Evolutionary conservation across 2,113 vertebrate species (phyloP), one percentile per base, ranked within the genome.

Genomic region (Eretmochelys imbricata): DNA sequence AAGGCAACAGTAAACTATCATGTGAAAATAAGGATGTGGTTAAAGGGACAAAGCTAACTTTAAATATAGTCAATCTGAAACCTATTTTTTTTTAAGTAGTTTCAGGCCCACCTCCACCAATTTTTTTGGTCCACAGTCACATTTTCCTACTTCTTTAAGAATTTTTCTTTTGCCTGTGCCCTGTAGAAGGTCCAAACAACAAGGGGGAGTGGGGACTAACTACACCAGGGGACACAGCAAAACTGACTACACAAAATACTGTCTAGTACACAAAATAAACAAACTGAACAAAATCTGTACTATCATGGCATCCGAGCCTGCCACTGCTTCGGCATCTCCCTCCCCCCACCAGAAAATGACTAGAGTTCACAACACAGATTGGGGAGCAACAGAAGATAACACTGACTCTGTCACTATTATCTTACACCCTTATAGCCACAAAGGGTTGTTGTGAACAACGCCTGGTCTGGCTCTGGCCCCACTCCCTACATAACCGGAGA

Each of bases 11-110:
- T 31, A 90, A 81, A 85, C 69, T 6, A 90, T 94, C 42, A 94
- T 87, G 48, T 94, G 46, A 92, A 87, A 94, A 93, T 96, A 89
- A 94, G 93, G 95, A 96, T 84, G 27, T 22, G 89, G 87, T 54
- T 91, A 80, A 84, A 72, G 46, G 51, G 91, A 79, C 0, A 0
- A 22, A 86, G 88, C n/a, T 24, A 84, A 82, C 57, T n/a, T 72
- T 31, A 80, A 50, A 65, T 59, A 29, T 62, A 82, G 9, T 10
- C 12, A 80, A 50, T 78, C 88, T 82, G 42, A 96, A 92, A 88
- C 2, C 1, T 14, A 62, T 4, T 90, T 65, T 53, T 62, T 55
- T 82, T 1, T 5, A 59, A 42, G 48, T 59, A 59, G 29, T 48
- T 87, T 83, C 79, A 86, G 62, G 16, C 46, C 83, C 35, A 3